Percentiles rank a stretch among this genome's conserved stretches.
Evolutionary conservation across 2,888 invertebrate species (phyloP).

Genomic region (Sminthurides aquaticus): DNA sequence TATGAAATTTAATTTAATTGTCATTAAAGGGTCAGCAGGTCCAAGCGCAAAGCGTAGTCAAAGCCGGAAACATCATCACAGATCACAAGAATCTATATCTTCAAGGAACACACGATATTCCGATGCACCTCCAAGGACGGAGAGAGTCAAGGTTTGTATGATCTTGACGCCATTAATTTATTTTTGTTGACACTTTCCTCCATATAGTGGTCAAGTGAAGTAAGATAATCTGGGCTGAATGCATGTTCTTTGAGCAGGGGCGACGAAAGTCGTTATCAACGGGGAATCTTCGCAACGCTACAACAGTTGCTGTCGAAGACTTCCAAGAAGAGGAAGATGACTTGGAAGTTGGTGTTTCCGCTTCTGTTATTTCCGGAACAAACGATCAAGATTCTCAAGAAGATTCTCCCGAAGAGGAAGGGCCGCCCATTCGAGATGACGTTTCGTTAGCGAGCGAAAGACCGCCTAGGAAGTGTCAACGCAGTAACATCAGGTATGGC

Average conservation of each 20-base stretch:
- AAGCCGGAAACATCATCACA: slow-evolving; percentile 20
- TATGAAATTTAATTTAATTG: no score
- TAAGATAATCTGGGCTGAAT: no score
- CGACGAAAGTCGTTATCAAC: slow-evolving; percentile 44
- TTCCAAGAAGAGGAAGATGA: slow-evolving; percentile 47
- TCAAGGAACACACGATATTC: slow-evolving; percentile 29
- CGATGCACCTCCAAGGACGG: slow-evolving; percentile 27
- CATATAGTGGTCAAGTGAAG: no score
- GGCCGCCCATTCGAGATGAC: slow-evolving; percentile 27
- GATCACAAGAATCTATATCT: slow-evolving; percentile 41
- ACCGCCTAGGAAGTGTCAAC: slow-evolving; percentile 5
- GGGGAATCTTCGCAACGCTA: slow-evolving; percentile 40
- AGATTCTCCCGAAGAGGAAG: slow-evolving; percentile 32
- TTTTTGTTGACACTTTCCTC: no score
- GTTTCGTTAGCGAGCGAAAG: slow-evolving; percentile 38
- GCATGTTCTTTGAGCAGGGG: no score
- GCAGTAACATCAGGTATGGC: background rate
- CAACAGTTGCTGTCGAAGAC: slow-evolving; percentile 45
- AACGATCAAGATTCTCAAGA: slow-evolving; percentile 35
- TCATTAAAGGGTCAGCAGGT: slow-evolving; percentile 18
- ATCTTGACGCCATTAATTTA: no score
- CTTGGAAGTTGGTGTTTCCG: slow-evolving; percentile 38
- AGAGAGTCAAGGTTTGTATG: slow-evolving; percentile 25
- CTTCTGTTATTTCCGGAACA: slow-evolving; percentile 35
- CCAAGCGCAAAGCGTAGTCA: slow-evolving; percentile 16